Evolutionary conservation across 2,888 invertebrate species (phyloP).

Genomic region (Calliopum simillimum): DNA sequence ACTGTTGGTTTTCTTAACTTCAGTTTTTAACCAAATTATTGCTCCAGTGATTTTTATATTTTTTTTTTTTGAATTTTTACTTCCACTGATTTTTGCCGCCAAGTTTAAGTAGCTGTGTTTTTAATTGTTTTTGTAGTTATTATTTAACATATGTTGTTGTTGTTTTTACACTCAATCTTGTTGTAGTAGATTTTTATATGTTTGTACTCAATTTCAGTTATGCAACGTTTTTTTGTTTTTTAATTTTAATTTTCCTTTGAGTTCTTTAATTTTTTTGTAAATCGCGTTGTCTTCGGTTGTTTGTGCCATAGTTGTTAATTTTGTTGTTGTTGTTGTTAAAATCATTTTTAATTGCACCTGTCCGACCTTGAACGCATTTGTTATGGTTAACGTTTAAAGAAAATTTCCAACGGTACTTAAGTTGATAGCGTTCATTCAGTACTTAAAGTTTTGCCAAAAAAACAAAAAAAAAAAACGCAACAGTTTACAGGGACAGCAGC

Average conservation of each 20-base stretch:
- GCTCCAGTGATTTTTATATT: not conserved
- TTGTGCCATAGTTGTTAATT: conserved; percentile 36
- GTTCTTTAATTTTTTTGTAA: not conserved
- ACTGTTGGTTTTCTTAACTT: no score
- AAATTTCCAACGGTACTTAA: no score
- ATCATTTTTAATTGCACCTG: no score
- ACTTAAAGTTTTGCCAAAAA: no score
- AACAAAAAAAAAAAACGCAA: no score
- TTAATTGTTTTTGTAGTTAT: conserved; percentile 34
- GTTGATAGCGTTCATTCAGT: no score
- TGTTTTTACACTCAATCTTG: conserved; percentile 14
- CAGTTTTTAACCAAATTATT: no score
- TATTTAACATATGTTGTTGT: conserved; percentile 10
- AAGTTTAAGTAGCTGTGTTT: conserved; percentile 11
- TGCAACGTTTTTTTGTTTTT: conserved; percentile 22
- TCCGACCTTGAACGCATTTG: no score
- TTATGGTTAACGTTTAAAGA: no score
- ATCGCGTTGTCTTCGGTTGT: not conserved
- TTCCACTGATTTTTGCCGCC: not conserved
- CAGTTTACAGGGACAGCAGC: no score
- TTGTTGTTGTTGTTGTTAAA: conserved; percentile 5
- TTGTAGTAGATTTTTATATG: conserved; percentile 13
- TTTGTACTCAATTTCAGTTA: conserved; percentile 34
- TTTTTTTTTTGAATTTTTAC: not conserved
- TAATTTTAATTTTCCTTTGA: not conserved